Evolutionary conservation across 2,113 vertebrate genomes (phyloP).

Genomic region (Conger conger): DNA sequence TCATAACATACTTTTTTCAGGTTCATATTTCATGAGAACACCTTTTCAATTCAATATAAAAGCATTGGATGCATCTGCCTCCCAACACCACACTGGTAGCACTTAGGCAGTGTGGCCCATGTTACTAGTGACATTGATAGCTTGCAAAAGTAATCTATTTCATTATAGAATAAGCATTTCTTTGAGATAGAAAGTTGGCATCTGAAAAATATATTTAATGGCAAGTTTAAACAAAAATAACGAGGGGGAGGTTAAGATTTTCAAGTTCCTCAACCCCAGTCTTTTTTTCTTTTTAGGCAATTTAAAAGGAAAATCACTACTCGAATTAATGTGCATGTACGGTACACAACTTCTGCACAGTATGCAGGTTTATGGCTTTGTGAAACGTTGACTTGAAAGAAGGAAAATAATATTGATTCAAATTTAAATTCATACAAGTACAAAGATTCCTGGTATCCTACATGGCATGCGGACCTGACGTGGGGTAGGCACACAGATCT

Average conservation of each 20-base stretch:
- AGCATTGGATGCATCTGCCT: conserved; percentile 25
- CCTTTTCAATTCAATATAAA: conserved; percentile 35
- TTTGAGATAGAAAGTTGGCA: conserved; percentile 56
- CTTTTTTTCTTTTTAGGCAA: conserved; percentile 9
- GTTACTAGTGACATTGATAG: conserved; percentile 38
- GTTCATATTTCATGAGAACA: conserved; percentile 56
- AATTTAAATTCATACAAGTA: conserved; percentile 37
- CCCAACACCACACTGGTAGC: conserved; percentile 40
- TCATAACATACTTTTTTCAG: conserved; percentile 47
- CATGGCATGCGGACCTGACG: conserved; percentile 44
- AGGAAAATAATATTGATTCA: conserved; percentile 36
- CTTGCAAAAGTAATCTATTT: conserved; percentile 29
- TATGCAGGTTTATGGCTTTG: conserved; percentile 52
- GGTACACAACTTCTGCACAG: conserved; percentile 37
- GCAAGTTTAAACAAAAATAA: conserved; percentile 53
- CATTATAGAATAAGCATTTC: conserved; percentile 33
- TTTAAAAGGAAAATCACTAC: conserved; percentile 24
- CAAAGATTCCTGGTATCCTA: conserved; percentile 45
- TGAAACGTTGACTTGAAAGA: conserved; percentile 44
- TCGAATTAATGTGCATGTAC: conserved; percentile 38
- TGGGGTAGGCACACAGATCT: conserved; percentile 26
- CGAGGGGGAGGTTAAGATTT: conserved; percentile 37
- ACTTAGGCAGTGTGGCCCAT: conserved; percentile 45
- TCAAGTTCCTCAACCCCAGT: conserved; percentile 31
- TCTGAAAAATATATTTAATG: conserved; percentile 57